phyloP scores from a whole-genome alignment of 2,888 invertebrate species.

The Arrhopalites spinosus region DNA sequence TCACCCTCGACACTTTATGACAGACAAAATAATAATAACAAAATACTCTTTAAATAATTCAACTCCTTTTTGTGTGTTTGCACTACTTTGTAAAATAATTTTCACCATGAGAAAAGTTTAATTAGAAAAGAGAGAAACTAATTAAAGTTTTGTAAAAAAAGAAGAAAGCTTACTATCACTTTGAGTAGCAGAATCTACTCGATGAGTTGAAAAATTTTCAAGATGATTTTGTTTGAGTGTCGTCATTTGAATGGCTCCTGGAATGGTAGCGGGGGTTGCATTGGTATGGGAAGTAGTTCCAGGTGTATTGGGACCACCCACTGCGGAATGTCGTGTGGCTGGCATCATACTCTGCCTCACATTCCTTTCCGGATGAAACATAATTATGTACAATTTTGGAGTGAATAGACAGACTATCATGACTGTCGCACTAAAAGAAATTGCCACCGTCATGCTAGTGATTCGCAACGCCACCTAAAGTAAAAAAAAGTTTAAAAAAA shows the following conservation, averaged over 20 bases:
- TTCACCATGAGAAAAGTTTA: too few relatives aligned
- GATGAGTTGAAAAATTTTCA: conserved; percentile 40
- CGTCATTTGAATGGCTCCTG: conserved; percentile 50
- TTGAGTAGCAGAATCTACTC: conserved; percentile 60
- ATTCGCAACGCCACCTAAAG: conserved; percentile 88
- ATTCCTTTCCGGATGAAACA: conserved; percentile 86
- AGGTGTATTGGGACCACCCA: conserved; percentile 30
- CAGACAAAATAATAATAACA: too few relatives aligned
- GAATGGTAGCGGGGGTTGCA: conserved; percentile 34
- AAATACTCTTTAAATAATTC: too few relatives aligned
- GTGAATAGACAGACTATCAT: conserved; percentile 88
- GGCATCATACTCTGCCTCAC: conserved; percentile 85
- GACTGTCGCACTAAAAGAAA: conserved; percentile 90
- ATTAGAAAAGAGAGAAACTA: neutral
- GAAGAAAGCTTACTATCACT: conserved; percentile 57
- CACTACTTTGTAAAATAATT: too few relatives aligned
- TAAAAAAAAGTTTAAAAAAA: too few relatives aligned
- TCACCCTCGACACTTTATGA: neutral
- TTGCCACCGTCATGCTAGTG: conserved; percentile 94
- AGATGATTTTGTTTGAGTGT: conserved; percentile 43
- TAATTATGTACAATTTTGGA: conserved; percentile 87
- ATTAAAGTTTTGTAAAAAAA: too few relatives aligned
- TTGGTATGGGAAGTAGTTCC: conserved; percentile 32
- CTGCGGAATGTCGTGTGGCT: conserved; percentile 34
- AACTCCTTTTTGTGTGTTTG: too few relatives aligned